phyloP scores from a whole-genome alignment of 1,140 invertebrate genomes.

The Drosophila ambigua region DNA sequence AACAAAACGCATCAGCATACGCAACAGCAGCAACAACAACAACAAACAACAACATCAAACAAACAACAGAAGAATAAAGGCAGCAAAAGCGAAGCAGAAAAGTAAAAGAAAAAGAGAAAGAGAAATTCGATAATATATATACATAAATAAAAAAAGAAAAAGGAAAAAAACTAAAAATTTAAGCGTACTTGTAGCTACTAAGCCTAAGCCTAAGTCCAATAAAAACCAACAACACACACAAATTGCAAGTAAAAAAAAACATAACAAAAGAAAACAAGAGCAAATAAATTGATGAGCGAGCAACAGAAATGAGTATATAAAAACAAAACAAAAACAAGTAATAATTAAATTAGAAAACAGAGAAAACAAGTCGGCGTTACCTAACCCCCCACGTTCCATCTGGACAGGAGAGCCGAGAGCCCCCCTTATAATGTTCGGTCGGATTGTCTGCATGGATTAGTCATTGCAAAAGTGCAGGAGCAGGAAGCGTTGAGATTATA shows the following conservation, averaged over 20 bases:
- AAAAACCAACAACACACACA: slow-evolving; percentile 73
- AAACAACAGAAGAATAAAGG: slow-evolving; percentile 19
- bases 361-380: slow-evolving; percentile 68
- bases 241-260: slow-evolving; percentile 61
- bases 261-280: slow-evolving; percentile 35
- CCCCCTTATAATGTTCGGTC: slow-evolving; percentile 24
- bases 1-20: slow-evolving; percentile 13
- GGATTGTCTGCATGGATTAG: slow-evolving; percentile 61
- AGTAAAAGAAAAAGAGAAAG: slow-evolving; percentile 50
- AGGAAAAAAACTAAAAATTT: slow-evolving; percentile 64
- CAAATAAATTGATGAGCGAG: slow-evolving; percentile 49
- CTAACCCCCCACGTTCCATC: slow-evolving; percentile 67
- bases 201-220: slow-evolving; percentile 79
- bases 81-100: slow-evolving; percentile 53
- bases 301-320: slow-evolving; percentile 51
- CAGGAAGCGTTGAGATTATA: slow-evolving; percentile 73
- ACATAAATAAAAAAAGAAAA: slow-evolving; percentile 43
- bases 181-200: slow-evolving; percentile 78
- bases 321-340: slow-evolving; percentile 23
- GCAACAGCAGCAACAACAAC: slow-evolving; percentile 30
- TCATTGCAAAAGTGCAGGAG: slow-evolving; percentile 57
- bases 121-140: slow-evolving; percentile 77
- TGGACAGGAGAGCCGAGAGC: slow-evolving; percentile 60
- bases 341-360: slow-evolving; percentile 31
- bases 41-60: slow-evolving; percentile 20